phyloP scores from a whole-genome alignment of 2,113 vertebrate species.

The Apaloderma vittatum region DNA sequence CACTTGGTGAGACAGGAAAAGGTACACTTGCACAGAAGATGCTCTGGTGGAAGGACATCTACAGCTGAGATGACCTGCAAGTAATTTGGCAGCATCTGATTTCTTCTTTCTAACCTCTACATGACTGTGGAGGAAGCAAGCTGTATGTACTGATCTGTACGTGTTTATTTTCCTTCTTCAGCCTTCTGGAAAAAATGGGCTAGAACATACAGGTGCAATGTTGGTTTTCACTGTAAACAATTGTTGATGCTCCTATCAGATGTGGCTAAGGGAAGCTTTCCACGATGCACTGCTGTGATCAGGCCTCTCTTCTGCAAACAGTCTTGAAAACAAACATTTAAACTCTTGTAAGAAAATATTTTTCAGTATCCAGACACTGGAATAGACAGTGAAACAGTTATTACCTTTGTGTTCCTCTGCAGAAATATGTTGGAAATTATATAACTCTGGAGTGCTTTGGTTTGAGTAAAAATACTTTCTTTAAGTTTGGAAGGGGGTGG shows the following conservation, averaged over 20 bases:
- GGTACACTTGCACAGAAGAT: neutral
- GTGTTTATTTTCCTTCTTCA: rapidly evolving
- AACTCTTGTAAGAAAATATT: neutral
- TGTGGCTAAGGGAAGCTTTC: neutral
- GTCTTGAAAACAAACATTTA: neutral
- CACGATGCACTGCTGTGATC: neutral
- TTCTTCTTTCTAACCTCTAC: rapidly evolving
- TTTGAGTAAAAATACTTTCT: constrained; percentile 28
- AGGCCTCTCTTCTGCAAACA: neutral
- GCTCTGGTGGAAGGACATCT: neutral
- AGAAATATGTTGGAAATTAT: neutral
- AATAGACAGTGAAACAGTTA: neutral
- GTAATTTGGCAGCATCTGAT: neutral
- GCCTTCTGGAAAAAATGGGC: neutral
- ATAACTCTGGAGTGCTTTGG: neutral
- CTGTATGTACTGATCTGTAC: neutral
- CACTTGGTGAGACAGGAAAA: neutral
- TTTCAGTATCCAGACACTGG: neutral
- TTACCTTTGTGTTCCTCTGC: neutral
- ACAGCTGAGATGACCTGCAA: neutral
- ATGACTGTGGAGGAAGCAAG: neutral
- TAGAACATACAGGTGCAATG: neutral
- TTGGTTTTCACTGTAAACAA: neutral
- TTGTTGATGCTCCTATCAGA: neutral
- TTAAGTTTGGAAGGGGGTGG: neutral